Conservation (phyloP, 1,140 invertebrate species). For the Eufriesea mexicana region DNA sequence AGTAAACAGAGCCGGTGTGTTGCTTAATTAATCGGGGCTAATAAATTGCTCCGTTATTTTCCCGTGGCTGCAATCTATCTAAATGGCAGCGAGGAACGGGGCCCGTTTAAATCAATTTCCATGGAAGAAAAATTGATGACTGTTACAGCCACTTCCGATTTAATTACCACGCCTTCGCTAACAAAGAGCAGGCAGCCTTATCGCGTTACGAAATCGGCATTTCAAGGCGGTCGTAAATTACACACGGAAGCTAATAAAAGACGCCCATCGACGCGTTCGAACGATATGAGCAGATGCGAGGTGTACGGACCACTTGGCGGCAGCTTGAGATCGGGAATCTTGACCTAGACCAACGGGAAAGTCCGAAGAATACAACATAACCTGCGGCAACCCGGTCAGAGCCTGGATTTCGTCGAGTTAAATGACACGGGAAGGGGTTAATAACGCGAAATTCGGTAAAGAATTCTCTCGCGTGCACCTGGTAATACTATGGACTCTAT, state of each 20-base stretch:
- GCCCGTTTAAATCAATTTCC: conserved; percentile 22
- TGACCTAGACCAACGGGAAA: conserved; percentile 57
- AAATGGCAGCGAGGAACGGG: no score
- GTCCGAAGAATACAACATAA: conserved; percentile 44
- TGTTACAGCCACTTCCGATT: not conserved
- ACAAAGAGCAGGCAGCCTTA: not conserved
- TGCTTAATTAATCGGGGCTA: conserved; percentile 17
- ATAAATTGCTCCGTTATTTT: not conserved
- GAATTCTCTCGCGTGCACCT: no score
- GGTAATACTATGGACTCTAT: no score
- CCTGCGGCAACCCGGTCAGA: conserved; percentile 34
- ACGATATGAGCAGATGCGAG: conserved; percentile 49
- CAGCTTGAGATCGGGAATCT: conserved; percentile 44
- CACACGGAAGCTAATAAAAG: not conserved
- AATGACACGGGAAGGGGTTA: no score
- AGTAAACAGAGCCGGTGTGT: not conserved
- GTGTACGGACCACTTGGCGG: not conserved
- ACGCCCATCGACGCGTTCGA: not conserved
- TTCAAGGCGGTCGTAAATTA: not conserved
- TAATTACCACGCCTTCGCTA: not conserved
- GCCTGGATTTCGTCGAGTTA: no score
- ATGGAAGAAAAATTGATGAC: not conserved
- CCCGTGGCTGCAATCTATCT: not conserved
- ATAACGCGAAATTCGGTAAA: no score
- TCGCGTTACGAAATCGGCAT: not conserved